Percentiles rank a stretch among this genome's conserved stretches.
Conservation (phyloP, 2,113 vertebrate genomes). For the Xiphophorus hellerii region DNA sequence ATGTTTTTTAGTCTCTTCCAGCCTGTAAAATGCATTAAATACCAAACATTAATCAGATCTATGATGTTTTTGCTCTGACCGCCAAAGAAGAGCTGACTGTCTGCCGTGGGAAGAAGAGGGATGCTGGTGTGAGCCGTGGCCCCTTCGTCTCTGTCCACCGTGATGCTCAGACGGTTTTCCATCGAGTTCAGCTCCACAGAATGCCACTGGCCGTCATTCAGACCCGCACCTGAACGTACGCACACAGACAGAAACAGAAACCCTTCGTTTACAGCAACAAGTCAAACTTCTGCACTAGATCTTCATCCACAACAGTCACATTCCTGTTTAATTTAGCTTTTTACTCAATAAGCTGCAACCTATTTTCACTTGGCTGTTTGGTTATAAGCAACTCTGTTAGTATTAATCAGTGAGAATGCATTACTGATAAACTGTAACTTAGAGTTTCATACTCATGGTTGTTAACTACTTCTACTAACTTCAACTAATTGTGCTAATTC, state of each 20-base stretch:
- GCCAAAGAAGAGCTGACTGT: conserved; percentile 86
- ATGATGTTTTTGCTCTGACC: conserved; percentile 78
- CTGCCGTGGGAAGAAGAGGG: conserved; percentile 75
- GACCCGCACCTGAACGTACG: conserved; percentile 75
- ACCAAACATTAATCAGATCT: not conserved
- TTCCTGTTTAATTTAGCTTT: not conserved
- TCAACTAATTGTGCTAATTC: too few species aligned
- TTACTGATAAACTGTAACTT: too few species aligned
- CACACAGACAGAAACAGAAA: conserved; percentile 1
- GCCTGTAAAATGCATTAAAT: not conserved
- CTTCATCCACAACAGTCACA: not conserved
- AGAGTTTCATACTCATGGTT: too few species aligned
- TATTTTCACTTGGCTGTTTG: not conserved
- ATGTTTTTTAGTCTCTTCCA: not conserved
- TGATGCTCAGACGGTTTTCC: conserved; percentile 82
- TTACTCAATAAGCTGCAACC: not conserved
- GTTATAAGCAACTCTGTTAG: too few species aligned
- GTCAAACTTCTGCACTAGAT: not conserved
- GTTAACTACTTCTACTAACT: too few species aligned
- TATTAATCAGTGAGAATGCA: too few species aligned
- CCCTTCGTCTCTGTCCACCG: conserved; percentile 82
- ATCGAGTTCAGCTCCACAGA: conserved; percentile 81
- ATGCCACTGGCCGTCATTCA: conserved; percentile 95
- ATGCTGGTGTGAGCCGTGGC: conserved; percentile 70
- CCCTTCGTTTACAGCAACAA: not conserved